Evolutionary conservation across 2,888 invertebrate genomes (phyloP), one percentile per base, ranked within the genome.

Genomic region (Megastigmus dorsalis): DNA sequence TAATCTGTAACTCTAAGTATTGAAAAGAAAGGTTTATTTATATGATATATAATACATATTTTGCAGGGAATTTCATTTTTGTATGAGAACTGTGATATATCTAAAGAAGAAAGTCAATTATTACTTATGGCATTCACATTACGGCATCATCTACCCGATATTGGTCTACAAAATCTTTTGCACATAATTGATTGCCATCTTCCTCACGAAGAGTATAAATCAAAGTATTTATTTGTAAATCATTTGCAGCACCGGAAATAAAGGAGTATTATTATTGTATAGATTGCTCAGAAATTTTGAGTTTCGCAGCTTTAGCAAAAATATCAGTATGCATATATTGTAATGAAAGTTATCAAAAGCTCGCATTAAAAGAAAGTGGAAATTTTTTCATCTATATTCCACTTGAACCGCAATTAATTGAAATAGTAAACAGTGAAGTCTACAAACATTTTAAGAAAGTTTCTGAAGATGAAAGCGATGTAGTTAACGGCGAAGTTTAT

Each of bases 401-500:
- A 15, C 13, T 74, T 7, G n/a, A 62, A 23, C 9, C 54, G 1
- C 74, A 74, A 20, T n/a, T 74, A 33, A 15, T 36, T 15, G 26
- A 67, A 4, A 7, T 68, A 4, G 13, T 68, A 4, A 68, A 62
- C 6, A 68, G 62, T 20, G 15, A 45, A 36, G 9, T 62, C 6
- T 74, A 45, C 30, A 28, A 20, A 33, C 3, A 48, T 15, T 48
- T 74, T 10, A 13, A 43, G 1, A 33, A 36, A 63, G n/a, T n/a
- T n/a, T 48, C 5, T 33, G 20, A n/a, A 15, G 38, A 43, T 13
- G 54, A 30, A 28, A 50, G 23, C 54, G 69, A 74, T 15, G 26
- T 69, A 23, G 10, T 74, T 6, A 74, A 69, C 48, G 43, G 65
- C 4, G 1, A 30, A 26, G n/a, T 43, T 10, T 74, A 74, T 36